Evolutionary conservation across 2,797 vertebrate species (phyloP).

Genomic region (Sparidentex hasta): DNA sequence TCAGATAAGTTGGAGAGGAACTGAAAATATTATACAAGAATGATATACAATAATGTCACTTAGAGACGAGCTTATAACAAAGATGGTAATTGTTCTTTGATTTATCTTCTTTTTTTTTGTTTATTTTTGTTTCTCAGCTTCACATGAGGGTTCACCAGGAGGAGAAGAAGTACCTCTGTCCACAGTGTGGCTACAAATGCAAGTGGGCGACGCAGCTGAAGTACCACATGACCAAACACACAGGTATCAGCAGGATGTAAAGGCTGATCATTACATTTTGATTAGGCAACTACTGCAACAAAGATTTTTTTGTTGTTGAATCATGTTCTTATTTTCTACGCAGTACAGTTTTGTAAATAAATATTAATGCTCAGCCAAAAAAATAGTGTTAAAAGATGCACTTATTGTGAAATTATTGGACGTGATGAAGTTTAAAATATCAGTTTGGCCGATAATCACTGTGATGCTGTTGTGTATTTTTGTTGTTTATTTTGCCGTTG

Average conservation of each 20-base stretch:
- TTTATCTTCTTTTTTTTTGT: background rate
- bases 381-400: background rate
- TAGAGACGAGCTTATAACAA: background rate
- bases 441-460: no score
- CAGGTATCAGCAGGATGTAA: slow-evolving; percentile 81
- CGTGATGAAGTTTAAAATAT: no score
- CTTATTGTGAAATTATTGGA: no score
- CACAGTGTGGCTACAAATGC: slow-evolving; percentile 98
- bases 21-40: background rate
- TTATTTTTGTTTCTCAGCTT: slow-evolving; percentile 83
- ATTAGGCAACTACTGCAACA: background rate
- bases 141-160: slow-evolving; percentile 98
- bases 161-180: slow-evolving; percentile 96
- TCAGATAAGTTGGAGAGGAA: background rate
- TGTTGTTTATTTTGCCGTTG: no score
- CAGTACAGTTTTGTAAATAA: background rate
- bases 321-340: no score
- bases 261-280: background rate
- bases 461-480: no score
- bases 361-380: background rate
- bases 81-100: background rate
- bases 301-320: background rate
- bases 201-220: slow-evolving; percentile 99
- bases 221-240: slow-evolving; percentile 99
- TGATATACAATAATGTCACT: background rate